Base-by-base conservation (phyloP, 2,113 vertebrate species). In the Apteryx mantelli region DNA sequence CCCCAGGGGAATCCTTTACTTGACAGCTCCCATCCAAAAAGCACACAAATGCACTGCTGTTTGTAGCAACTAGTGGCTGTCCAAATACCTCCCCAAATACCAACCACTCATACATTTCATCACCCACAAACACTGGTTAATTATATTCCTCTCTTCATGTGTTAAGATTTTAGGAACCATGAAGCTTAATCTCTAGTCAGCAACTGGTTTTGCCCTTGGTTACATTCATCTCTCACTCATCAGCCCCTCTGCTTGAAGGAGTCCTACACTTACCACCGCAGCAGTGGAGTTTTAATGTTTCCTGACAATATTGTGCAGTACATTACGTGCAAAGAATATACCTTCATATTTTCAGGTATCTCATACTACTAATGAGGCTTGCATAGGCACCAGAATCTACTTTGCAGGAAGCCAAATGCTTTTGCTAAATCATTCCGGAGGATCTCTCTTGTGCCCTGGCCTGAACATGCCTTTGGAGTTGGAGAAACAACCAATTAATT, bases 311-410 rank as follows among this genome's bases (percentile, higher is more conserved):
- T 38, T n/a, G 83, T 4, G 42, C n/a, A 44, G 38, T 13, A 73
- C 0, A 0, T 55, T 46, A 42, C 15, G 13, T 10, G 13, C 25
- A 53, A 63, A 84, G 60, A 82, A 65, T 15, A 30, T 13, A 11
- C 46, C 7, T 2, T 53, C 56, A 2, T 11, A 36, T 75, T 88
- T 87, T 85, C 61, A 91, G 34, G 40, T 30, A 58, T 30, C 40
- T 86, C 28, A 53, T 79, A 44, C 50, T 42, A 65, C 81, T 28
- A 24, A 3, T 38, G 38, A 55, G 34, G 20, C 56, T 71, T 91
- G n/a, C 69, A 36, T 5, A 25, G 34, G 61, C 52, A 78, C 36
- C 32, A 30, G 56, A 70, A 55, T 40, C 5, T 71, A 15, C 7
- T 58, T 90, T 77, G 46, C 34, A 66, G 55, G 63, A 84, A 91